These are phyloP conservation scores for Diplazon laetatorius DNA, from an alignment of 2,888 invertebrate genomes.

Conservation along the genomic window DNA sequence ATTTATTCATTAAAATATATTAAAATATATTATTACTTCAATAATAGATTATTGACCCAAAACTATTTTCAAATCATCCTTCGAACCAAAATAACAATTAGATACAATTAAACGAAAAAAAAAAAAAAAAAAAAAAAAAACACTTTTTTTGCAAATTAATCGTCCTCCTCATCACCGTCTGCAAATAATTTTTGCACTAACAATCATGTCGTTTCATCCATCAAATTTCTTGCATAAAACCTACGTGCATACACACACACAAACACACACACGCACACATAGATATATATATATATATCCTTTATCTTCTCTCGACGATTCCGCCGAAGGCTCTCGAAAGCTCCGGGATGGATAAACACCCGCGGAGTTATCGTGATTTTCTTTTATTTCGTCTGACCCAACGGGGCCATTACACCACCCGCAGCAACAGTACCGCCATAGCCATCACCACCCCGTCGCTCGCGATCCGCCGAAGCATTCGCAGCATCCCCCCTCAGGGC, in stretches of 20 bases:
- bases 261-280: background rate
- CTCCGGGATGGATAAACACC: background rate
- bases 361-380: constrained; percentile 21
- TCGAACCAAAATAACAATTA: background rate
- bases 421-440: background rate
- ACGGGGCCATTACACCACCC: constrained; percentile 22
- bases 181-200: background rate
- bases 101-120: background rate
- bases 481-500: constrained; percentile 52
- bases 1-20: too few species aligned
- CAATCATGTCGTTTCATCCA: background rate
- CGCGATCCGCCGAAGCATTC: background rate
- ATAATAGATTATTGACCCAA: too few species aligned
- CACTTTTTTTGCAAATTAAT: too few species aligned
- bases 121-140: too few species aligned
- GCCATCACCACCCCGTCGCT: background rate
- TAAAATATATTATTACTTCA: too few species aligned
- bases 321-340: background rate
- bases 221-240: background rate
- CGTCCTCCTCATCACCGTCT: background rate
- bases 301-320: constrained; percentile 1
- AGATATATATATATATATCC: background rate
- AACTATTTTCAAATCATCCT: too few species aligned
- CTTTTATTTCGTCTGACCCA: constrained; percentile 8
- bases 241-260: too few species aligned